Conservation (phyloP, 2,888 invertebrate species). For the Abrostola triplasia region DNA sequence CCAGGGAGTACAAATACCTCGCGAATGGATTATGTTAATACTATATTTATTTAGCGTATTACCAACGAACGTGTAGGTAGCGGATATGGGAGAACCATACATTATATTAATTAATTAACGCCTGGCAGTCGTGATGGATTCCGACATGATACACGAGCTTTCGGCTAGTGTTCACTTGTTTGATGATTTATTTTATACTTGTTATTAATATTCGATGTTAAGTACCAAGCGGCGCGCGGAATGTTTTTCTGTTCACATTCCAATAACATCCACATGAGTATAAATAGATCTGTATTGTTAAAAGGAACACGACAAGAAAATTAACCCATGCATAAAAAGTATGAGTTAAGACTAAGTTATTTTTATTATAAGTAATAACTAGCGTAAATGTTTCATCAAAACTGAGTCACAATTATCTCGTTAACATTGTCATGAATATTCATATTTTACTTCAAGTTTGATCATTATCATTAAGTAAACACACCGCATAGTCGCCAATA, state of each 20-base stretch:
- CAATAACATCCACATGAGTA: too few relatives aligned
- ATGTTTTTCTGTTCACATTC: too few relatives aligned
- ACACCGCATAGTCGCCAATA: slow-evolving; percentile 26
- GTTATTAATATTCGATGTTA: background rate
- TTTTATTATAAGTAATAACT: too few relatives aligned
- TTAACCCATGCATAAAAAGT: too few relatives aligned
- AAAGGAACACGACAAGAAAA: too few relatives aligned
- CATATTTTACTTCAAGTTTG: slow-evolving; percentile 14
- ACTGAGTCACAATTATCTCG: slow-evolving; percentile 5
- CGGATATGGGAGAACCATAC: slow-evolving; percentile 58
- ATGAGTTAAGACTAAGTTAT: too few relatives aligned
- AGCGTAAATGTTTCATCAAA: too few relatives aligned
- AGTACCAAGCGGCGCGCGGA: too few relatives aligned
- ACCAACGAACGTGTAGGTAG: slow-evolving; percentile 25
- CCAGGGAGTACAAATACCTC: slow-evolving; percentile 23
- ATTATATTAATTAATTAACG: slow-evolving; percentile 67
- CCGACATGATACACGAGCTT: slow-evolving; percentile 13
- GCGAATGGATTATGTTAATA: slow-evolving; percentile 41
- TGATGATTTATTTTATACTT: background rate
- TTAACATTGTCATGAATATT: slow-evolving; percentile 25
- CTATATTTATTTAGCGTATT: slow-evolving; percentile 38
- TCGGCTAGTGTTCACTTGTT: slow-evolving; percentile 5
- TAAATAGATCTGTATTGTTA: too few relatives aligned
- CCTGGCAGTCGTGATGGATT: slow-evolving; percentile 49
- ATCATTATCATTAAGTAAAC: slow-evolving; percentile 33